phyloP scores from a whole-genome alignment of 2,113 vertebrate species.

The Xiphorhynchus elegans region DNA sequence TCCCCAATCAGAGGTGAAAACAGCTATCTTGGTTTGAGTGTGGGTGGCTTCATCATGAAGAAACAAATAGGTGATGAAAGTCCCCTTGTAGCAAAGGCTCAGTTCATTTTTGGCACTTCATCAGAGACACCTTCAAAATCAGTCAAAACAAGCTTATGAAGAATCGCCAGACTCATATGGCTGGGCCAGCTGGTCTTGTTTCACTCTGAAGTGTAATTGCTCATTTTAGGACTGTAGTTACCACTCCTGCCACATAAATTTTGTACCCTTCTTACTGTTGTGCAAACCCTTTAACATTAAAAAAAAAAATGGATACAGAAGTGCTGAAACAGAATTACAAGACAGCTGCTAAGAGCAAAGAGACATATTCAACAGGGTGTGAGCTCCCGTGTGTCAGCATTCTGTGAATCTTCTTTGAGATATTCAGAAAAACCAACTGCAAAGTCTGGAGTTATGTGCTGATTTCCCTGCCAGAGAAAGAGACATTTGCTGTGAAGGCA shows the following conservation, averaged over 20 bases:
- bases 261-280: neutral
- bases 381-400: neutral
- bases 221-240: neutral
- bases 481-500: neutral
- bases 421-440: neutral
- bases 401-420: neutral
- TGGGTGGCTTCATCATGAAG: neutral
- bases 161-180: neutral
- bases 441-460: neutral
- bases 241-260: neutral
- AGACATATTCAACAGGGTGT: neutral
- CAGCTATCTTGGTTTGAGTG: neutral
- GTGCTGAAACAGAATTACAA: neutral
- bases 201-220: neutral
- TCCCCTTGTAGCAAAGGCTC: neutral
- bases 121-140: conserved; percentile 4
- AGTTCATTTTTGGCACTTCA: neutral
- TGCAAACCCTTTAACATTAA: neutral
- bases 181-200: conserved; percentile 5
- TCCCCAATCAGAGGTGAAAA: neutral
- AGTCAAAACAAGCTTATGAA: neutral
- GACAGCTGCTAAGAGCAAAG: neutral
- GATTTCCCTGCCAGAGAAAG: neutral
- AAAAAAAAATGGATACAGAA: neutral
- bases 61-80: neutral